Evolutionary conservation across 2,797 vertebrate species (phyloP).

Genomic region (Karalla daura): DNA sequence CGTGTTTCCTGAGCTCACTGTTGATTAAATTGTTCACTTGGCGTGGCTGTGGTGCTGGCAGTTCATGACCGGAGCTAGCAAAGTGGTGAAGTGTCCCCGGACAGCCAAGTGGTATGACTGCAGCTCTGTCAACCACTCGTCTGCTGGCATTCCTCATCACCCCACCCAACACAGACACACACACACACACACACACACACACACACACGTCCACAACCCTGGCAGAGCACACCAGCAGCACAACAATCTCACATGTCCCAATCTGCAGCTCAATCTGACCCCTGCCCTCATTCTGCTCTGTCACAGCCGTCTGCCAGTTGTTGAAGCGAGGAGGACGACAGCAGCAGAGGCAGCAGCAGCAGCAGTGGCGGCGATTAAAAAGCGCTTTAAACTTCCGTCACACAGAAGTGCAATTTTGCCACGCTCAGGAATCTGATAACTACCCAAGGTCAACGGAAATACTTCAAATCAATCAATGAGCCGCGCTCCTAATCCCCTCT

Average conservation of each 20-base stretch:
- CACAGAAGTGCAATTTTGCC: constrained; percentile 89
- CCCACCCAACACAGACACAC: background rate
- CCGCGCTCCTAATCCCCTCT: constrained; percentile 87
- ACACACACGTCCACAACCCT: background rate
- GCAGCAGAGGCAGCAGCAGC: constrained; percentile 45
- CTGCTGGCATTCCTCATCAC: constrained; percentile 35
- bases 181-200: constrained; percentile 6
- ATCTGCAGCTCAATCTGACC: constrained; percentile 64
- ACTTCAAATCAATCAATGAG: constrained; percentile 95
- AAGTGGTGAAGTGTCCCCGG: constrained; percentile 75
- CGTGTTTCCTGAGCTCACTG: constrained; percentile 52
- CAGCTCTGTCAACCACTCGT: constrained; percentile 27
- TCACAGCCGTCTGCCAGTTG: constrained; percentile 62
- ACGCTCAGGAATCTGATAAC: constrained; percentile 89
- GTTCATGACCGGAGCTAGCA: constrained; percentile 61
- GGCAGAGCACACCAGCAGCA: constrained; percentile 30
- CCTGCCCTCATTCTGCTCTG: constrained; percentile 34
- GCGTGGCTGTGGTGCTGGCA: constrained; percentile 28
- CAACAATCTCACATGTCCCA: constrained; percentile 62
- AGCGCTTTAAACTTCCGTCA: constrained; percentile 86
- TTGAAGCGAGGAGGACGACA: constrained; percentile 36
- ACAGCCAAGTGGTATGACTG: constrained; percentile 88
- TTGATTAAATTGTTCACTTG: constrained; percentile 82
- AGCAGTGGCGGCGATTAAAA: constrained; percentile 84
- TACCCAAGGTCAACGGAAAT: constrained; percentile 95